A percentile compares a stretch with the other conserved stretches of the same genome.
Evolutionary conservation across 2,797 vertebrate genomes (phyloP).

Genomic region (Siniperca obscura): DNA sequence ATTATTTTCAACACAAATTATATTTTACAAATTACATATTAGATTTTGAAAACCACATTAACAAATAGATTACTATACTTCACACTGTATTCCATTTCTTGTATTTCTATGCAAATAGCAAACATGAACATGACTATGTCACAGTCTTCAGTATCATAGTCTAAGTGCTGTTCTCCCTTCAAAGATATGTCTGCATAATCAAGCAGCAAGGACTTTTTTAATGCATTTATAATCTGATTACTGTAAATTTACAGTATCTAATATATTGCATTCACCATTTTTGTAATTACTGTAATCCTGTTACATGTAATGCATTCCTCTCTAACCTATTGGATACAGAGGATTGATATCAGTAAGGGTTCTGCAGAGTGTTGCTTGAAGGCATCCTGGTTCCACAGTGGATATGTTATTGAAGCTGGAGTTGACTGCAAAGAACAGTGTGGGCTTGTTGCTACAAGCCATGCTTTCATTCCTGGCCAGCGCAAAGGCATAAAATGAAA

Average conservation of each 20-base stretch:
- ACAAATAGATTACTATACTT: not conserved
- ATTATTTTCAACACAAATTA: not conserved
- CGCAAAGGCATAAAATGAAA: conserved; percentile 74
- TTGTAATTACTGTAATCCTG: conserved; percentile 64
- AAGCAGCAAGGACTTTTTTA: not conserved
- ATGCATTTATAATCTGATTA: conserved; percentile 29
- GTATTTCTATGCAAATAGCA: not conserved
- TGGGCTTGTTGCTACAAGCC: conserved; percentile 74
- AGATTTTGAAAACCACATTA: conserved; percentile 4
- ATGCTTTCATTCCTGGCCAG: conserved; percentile 77
- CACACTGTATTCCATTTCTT: not conserved
- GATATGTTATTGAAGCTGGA: conserved; percentile 55
- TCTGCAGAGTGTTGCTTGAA: conserved; percentile 51
- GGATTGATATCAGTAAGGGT: conserved; percentile 57
- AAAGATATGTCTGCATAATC: conserved; percentile 1
- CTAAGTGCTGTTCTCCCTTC: not conserved
- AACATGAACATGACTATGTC: not conserved
- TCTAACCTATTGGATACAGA: conserved; percentile 25
- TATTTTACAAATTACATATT: not conserved
- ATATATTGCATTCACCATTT: conserved; percentile 29
- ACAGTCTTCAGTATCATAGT: not conserved
- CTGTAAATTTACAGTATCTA: conserved; percentile 9
- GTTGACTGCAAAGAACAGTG: conserved; percentile 67
- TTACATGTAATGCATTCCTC: conserved; percentile 37
- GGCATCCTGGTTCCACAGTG: conserved; percentile 56